These are phyloP conservation scores for Orestias chungarensis DNA, from an alignment of 2,797 vertebrate genomes.

Conservation along the genomic window DNA sequence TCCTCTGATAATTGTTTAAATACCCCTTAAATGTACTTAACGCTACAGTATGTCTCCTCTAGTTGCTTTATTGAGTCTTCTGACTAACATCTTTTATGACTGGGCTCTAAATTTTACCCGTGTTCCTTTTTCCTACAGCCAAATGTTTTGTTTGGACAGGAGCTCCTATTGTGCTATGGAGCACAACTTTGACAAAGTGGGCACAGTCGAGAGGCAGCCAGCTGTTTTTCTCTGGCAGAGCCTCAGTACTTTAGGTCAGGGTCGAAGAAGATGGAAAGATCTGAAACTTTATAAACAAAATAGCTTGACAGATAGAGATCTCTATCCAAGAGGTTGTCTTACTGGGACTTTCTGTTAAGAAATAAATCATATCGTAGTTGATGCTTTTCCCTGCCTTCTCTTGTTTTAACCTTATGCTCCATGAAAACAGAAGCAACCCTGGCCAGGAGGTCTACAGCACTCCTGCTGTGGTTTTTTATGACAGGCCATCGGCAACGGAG, in stretches of 20 bases:
- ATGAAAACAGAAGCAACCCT: neutral
- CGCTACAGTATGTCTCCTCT: neutral
- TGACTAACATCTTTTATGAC: slow-evolving; percentile 26
- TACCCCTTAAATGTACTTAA: slow-evolving; percentile 13
- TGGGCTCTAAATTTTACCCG: slow-evolving; percentile 17
- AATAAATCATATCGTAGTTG: neutral
- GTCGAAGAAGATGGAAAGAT: neutral
- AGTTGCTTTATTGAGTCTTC: neutral
- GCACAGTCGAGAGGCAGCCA: neutral
- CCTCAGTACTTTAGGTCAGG: neutral
- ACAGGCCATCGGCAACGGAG: slow-evolving; percentile 19
- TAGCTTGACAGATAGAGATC: neutral
- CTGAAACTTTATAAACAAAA: neutral
- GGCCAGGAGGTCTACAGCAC: slow-evolving; percentile 33
- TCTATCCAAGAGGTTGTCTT: neutral
- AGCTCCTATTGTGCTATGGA: slow-evolving; percentile 18
- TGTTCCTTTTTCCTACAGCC: slow-evolving; percentile 21
- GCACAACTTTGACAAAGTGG: slow-evolving; percentile 3
- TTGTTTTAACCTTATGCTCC: slow-evolving; percentile 5
- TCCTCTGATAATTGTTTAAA: neutral
- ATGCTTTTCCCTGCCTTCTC: slow-evolving; percentile 1
- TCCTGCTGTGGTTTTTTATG: slow-evolving; percentile 48
- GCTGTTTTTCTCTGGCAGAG: neutral
- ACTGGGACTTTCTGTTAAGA: neutral
- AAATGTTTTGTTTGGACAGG: slow-evolving; percentile 22